Evolutionary conservation across 2,888 invertebrate genomes (phyloP).

Genomic region (Selenia dentaria): DNA sequence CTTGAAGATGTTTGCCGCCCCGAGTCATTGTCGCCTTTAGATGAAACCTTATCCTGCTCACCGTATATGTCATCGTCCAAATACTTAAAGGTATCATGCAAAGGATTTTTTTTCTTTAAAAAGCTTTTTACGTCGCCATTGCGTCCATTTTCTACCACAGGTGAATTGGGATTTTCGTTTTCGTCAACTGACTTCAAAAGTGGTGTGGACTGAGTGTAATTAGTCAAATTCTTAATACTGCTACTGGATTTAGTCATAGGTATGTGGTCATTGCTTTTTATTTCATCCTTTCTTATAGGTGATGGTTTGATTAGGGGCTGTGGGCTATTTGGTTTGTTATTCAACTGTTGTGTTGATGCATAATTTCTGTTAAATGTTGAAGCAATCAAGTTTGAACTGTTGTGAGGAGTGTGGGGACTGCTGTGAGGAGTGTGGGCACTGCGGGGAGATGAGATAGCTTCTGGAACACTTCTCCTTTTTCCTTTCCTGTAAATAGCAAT

Average conservation of each 20-base stretch:
- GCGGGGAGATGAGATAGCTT: constrained; percentile 28
- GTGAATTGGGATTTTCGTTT: background rate
- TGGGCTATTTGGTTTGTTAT: background rate
- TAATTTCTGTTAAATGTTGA: constrained; percentile 34
- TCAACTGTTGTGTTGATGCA: background rate
- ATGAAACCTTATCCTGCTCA: constrained; percentile 23
- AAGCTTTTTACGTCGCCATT: constrained; percentile 48
- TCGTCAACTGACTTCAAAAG: background rate
- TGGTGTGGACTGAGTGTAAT: background rate
- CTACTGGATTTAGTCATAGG: background rate
- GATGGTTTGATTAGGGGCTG: constrained; percentile 1
- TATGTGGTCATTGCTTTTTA: background rate
- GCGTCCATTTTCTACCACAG: background rate
- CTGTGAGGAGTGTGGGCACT: constrained; percentile 4
- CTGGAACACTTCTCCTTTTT: constrained; percentile 66
- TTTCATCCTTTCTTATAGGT: background rate
- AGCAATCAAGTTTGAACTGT: constrained; percentile 30
- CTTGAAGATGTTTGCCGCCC: constrained; percentile 57
- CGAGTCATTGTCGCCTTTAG: constrained; percentile 50
- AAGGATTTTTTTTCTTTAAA: constrained; percentile 48
- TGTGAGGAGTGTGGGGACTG: constrained; percentile 5
- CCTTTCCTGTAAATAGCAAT: constrained; percentile 52
- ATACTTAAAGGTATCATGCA: constrained; percentile 33
- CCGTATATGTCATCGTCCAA: background rate
- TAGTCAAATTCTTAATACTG: background rate